Base-by-base conservation (phyloP, 2,888 invertebrate species). In the Eupithecia dodoneata region DNA sequence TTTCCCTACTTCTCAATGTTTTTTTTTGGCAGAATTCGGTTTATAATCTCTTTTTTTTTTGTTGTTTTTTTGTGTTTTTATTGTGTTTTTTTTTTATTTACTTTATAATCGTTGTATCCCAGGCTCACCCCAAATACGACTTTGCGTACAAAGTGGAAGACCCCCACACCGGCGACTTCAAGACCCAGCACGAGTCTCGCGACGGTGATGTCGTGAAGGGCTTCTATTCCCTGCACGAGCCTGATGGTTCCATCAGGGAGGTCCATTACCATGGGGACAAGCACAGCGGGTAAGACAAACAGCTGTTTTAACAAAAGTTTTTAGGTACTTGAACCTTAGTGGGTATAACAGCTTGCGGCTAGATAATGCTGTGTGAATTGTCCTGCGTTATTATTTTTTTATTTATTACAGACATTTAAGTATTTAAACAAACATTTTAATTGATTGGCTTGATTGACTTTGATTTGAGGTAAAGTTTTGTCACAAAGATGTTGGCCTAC, bases 191-290 rank as follows among this genome's bases (percentile, higher is more conserved):
- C 77, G 94, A 94, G 87, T 90, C 92, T 83, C 91, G 93, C 75
- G 93, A 95, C 86, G 96, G 96, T 71, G 94, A 96, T 85, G 93
- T 90, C 71, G 96, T 96, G 73, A 94, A 95, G 85, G 96, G 96
- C 15, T 85, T 94, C 84, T 96, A 96, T 88, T 92, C 92, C 15
- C 88, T 96, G 74, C 94, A 95, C 80, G 93, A 96, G 83, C 94
- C 96, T 66, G 95, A 94, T 69, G 96, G 95, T 77, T 93, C 95
- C 82, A 85, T 93, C 82, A 87, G 90, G 69, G 82, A 88, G 47
- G 88, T 91, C 2, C 85, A 90, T 76, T 91, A 91, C 76, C 86
- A 87, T 59, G 85, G 86, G 87, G 92, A 82, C 44, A 85, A 89
- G 71, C 86, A 90, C 71, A 88, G 83, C 74, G 90, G 90, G 90